Evolutionary conservation across 2,797 vertebrate genomes (phyloP), one percentile per base, ranked within the genome.

Genomic region (Aldrovandia affinis): DNA sequence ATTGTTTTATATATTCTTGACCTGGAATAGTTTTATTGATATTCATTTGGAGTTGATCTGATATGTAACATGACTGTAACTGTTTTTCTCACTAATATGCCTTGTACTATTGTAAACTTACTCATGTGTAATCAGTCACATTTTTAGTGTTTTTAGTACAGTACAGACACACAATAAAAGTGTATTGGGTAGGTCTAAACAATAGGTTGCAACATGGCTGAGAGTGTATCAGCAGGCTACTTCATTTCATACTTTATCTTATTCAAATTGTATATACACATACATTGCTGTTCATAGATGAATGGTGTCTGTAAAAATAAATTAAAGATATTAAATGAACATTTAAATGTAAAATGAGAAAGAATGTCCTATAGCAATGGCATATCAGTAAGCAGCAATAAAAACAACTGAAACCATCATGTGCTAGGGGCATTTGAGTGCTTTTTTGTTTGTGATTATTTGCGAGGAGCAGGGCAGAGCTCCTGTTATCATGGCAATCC

Each of bases 401-500:
- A 20, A 77, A 47, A 44, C 10, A 25, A 0, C 18, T 47, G 39
- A 36, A 44, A 77, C 39, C 18, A 5, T 77, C 73, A 77, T n/a
- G 7, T n/a, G 42, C 73, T 77, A 3, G 22, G 73, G 8, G 73
- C 42, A 25, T n/a, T 77, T 47, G 25, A 42, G 15, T n/a, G 22
- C 85, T 85, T 84, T n/a, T 75, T 81, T 70, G 90, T 92, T 85
- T 84, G 86, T 87, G 86, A 88, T 92, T 92, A 90, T 86, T 83
- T 83, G 82, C 63, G n/a, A 52, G 84, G 86, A 90, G 91, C 88
- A 86, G 87, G 90, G 89, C 88, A 86, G 83, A 81, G 82, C 86
- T 89, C 90, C 87, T 90, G 90, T 88, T 84, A 88, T 91, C 91
- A 90, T 92, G 89, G 90, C 88, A 92, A 77, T 89, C 65, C 50